Conservation (phyloP, 2,888 invertebrate genomes). For the Elysia crispata region DNA sequence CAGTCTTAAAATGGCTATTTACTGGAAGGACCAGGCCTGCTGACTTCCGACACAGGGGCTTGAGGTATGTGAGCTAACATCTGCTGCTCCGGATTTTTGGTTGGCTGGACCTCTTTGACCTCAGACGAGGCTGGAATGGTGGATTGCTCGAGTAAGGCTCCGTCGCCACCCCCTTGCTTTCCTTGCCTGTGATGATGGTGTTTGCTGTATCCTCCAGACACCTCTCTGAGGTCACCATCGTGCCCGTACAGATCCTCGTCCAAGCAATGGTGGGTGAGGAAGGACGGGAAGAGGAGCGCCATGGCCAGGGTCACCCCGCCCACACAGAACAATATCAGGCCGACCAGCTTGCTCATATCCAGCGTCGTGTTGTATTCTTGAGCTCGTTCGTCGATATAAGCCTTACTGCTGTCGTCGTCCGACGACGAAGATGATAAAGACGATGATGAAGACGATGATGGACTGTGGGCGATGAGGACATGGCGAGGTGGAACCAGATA, state of each 20-base stretch:
- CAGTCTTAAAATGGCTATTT: too few species aligned
- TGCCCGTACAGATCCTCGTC: constrained; percentile 68
- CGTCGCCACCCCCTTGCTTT: too few species aligned
- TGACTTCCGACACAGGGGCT: constrained; percentile 3
- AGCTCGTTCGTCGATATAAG: constrained; percentile 76
- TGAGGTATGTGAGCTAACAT: constrained; percentile 58
- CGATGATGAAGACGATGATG: too few species aligned
- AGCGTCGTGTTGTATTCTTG: constrained; percentile 78
- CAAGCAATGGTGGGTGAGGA: constrained; percentile 76
- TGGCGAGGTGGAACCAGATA: constrained; percentile 77
- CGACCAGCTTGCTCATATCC: constrained; percentile 79
- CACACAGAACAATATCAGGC: constrained; percentile 79
- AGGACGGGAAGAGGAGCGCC: constrained; percentile 78
- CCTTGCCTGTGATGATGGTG: constrained; percentile 64
- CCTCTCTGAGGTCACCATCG: constrained; percentile 66
- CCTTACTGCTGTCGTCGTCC: constrained; percentile 46
- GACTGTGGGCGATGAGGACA: constrained; percentile 25
- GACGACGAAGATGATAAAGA: background rate
- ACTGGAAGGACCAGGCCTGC: too few species aligned
- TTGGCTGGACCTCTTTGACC: constrained; percentile 76
- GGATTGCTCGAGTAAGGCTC: constrained; percentile 61
- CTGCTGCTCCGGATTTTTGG: constrained; percentile 65
- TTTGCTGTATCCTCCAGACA: constrained; percentile 56
- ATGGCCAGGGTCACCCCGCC: constrained; percentile 79
- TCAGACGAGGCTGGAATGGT: constrained; percentile 75